Base-by-base conservation (phyloP, 2,113 vertebrate species). In the Lathamus discolor region DNA sequence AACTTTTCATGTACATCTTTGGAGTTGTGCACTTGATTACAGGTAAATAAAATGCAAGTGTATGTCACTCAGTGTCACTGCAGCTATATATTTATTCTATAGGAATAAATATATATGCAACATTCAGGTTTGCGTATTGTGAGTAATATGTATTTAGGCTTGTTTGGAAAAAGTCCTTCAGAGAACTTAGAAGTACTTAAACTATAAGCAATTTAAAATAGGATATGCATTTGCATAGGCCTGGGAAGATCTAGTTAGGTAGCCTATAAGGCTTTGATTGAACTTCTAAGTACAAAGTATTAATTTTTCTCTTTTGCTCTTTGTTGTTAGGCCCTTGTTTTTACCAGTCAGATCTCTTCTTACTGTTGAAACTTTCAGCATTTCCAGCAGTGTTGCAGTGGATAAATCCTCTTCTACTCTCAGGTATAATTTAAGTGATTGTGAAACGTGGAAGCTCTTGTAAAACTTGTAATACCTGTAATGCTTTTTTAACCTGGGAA, bases 21-120 rank as follows among this genome's bases (percentile, higher is more conserved):
- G 99, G 99, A 99, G 99, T 97, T 99, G 99, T 97, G 99, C 99
- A 29, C 97, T 99, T 51, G 99, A 99, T 97, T 99, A 99, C 96
- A 98, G 99, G 99, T 99, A 91, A 95, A 73, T 96, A 78, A 73
- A 90, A 96, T 68, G 11, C 23, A 72, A 86, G 17, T 70, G 3
- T 78, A 7, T 52, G 48, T 61, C 41, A 46, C 23, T 46, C 46
- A 66, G 39, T 74, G 68, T 10, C 44, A 37, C 46, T 88, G 31
- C 44, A 78, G 19, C 64, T 83, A 9, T 44, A 1, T 81, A 49
- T 37, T 75, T 75, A 33, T 27, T 64, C 24, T 77, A 83, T 31
- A 68, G 28, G 24, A 86, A 22, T 13, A n/a, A 57, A 22, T 57
- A 57, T 13, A 19, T n/a, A n/a, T 6, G 19, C 33, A 57, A 68